phyloP scores from a whole-genome alignment of 2,113 vertebrate species.

The Neolamprologus fasciatus region DNA sequence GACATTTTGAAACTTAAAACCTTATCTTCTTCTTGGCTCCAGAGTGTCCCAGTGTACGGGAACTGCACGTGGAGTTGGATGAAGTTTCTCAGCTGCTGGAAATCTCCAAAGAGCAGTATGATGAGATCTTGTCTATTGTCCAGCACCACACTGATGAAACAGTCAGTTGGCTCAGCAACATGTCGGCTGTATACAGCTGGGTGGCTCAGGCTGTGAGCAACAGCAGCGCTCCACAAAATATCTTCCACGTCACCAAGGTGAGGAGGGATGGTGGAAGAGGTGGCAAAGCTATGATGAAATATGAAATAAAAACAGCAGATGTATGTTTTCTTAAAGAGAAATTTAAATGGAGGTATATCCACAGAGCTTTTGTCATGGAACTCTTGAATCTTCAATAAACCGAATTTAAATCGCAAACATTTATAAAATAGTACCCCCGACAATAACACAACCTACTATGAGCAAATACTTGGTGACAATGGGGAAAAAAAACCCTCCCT shows the following conservation, averaged over 20 bases:
- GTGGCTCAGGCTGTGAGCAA: conserved; percentile 74
- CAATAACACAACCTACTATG: neutral
- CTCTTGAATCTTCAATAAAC: neutral
- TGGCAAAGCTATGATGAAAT: neutral
- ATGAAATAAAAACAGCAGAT: neutral
- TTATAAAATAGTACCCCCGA: neutral
- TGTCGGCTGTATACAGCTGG: conserved; percentile 82
- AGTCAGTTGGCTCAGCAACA: conserved; percentile 72
- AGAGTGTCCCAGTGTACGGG: conserved; percentile 80
- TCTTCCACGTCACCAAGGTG: conserved; percentile 80
- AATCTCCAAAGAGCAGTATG: conserved; percentile 77
- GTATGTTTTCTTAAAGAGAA: neutral
- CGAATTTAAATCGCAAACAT: neutral
- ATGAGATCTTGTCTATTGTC: conserved; percentile 79
- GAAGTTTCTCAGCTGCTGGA: conserved; percentile 79
- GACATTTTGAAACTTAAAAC: neutral
- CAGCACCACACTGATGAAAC: conserved; percentile 81
- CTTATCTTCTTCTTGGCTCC: neutral
- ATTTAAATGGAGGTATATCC: neutral
- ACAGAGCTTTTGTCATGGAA: neutral
- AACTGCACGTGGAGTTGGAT: conserved; percentile 78
- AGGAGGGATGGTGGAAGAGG: neutral
- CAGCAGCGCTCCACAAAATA: conserved; percentile 50
- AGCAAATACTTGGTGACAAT: neutral
- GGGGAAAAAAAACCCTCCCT: neutral